Percentiles rank a stretch among this genome's conserved stretches.
These are phyloP conservation scores for Asteroscopus sphinx DNA, from an alignment of 2,888 invertebrate species.

Conservation along the genomic window DNA sequence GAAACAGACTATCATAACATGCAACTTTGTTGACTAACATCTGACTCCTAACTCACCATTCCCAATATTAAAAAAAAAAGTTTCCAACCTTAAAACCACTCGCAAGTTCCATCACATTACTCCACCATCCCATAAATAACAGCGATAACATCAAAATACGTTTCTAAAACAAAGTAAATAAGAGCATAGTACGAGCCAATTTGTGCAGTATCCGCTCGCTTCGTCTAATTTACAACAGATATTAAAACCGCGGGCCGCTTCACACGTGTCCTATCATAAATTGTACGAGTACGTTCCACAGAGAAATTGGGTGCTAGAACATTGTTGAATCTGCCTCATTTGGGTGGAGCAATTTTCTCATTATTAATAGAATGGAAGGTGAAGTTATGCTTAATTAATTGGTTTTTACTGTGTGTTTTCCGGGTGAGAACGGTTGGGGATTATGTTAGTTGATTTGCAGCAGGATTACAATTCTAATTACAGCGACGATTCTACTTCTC, in stretches of 20 bases:
- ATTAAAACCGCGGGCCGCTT: conserved; percentile 78
- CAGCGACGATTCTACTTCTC: no score
- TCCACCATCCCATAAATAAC: conserved; percentile 28
- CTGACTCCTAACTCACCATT: no score
- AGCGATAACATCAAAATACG: conserved; percentile 44
- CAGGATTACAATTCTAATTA: no score
- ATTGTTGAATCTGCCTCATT: conserved; percentile 57
- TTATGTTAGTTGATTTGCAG: not conserved
- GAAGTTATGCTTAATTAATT: conserved; percentile 38
- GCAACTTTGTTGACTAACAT: no score
- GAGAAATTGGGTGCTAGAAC: conserved; percentile 53
- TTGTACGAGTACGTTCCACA: conserved; percentile 55
- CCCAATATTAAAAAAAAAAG: no score
- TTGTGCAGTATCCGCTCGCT: conserved; percentile 63
- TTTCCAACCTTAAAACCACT: not conserved
- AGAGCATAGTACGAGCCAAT: conserved; percentile 56
- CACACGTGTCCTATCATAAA: conserved; percentile 74
- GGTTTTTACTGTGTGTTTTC: conserved; percentile 11
- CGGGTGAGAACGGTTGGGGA: not conserved
- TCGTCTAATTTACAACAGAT: conserved; percentile 79
- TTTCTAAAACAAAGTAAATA: conserved; percentile 58
- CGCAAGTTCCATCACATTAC: conserved; percentile 24
- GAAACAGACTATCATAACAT: no score
- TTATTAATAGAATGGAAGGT: conserved; percentile 50
- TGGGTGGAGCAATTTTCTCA: conserved; percentile 52